Evolutionary conservation across 2,888 invertebrate species (phyloP).

Genomic region (Acronicta aceris): DNA sequence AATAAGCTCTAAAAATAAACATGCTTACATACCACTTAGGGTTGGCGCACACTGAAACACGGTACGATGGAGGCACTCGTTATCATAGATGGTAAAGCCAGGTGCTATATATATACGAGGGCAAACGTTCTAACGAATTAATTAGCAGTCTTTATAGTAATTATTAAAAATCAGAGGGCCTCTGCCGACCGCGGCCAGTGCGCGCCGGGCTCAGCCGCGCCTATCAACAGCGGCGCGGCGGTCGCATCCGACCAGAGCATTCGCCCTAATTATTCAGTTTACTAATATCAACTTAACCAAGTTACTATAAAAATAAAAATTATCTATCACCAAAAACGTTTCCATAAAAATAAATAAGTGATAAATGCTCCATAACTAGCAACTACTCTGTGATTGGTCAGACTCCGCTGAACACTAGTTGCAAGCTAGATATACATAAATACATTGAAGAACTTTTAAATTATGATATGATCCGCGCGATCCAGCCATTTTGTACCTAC

Average conservation of each 20-base stretch:
- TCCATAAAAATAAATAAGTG: conserved; percentile 60
- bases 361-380: conserved; percentile 62
- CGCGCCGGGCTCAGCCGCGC: neutral
- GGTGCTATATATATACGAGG: too few relatives aligned
- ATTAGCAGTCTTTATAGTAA: neutral
- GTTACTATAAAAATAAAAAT: conserved; percentile 54
- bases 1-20: conserved; percentile 44
- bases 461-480: neutral
- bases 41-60: neutral
- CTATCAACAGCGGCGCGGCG: too few relatives aligned
- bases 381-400: conserved; percentile 7
- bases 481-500: neutral
- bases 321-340: conserved; percentile 55
- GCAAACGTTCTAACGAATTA: neutral
- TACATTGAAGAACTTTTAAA: neutral
- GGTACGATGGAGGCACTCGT: neutral
- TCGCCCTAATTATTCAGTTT: neutral
- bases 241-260: neutral
- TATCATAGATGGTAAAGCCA: neutral
- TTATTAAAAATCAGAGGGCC: too few relatives aligned
- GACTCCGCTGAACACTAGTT: neutral
- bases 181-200: neutral
- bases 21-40: conserved; percentile 16
- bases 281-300: conserved; percentile 43
- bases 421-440: neutral